A percentile compares a stretch with the other conserved stretches of the same genome.
Conservation (phyloP, 2,113 vertebrate genomes). For the Microcebus lehilahytsara region DNA sequence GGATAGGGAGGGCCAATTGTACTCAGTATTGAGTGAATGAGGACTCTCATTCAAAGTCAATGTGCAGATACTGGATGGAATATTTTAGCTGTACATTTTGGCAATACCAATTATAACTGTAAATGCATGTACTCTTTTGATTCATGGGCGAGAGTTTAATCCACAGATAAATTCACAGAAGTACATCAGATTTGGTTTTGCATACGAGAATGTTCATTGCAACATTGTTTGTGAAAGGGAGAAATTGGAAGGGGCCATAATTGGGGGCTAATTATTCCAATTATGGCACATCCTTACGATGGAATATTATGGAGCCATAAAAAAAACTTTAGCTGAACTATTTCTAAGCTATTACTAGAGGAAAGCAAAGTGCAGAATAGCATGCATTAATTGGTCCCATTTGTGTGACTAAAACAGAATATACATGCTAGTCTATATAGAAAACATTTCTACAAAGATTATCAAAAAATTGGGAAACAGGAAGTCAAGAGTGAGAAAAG, state of each 20-base stretch:
- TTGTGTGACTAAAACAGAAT: neutral
- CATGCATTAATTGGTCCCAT: neutral
- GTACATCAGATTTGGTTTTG: neutral
- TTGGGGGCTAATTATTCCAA: neutral
- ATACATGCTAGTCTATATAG: neutral
- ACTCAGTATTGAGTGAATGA: neutral
- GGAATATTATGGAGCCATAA: neutral
- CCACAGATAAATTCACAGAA: neutral
- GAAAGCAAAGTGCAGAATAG: neutral
- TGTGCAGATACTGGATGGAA: neutral
- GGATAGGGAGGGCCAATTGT: neutral
- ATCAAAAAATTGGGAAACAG: neutral
- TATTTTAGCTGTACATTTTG: neutral
- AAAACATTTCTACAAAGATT: constrained; percentile 4
- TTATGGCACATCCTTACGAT: neutral
- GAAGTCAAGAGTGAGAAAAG: neutral
- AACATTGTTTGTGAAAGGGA: neutral
- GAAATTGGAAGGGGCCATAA: neutral
- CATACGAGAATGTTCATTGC: neutral
- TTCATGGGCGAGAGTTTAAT: neutral
- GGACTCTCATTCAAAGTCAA: neutral
- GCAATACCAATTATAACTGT: neutral
- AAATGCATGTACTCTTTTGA: neutral
- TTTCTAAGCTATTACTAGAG: neutral
- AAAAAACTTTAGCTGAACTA: neutral